A percentile compares a stretch with the other conserved stretches of the same genome.
Conservation (phyloP, 2,113 vertebrate species). For the Acrocephalus kingi region DNA sequence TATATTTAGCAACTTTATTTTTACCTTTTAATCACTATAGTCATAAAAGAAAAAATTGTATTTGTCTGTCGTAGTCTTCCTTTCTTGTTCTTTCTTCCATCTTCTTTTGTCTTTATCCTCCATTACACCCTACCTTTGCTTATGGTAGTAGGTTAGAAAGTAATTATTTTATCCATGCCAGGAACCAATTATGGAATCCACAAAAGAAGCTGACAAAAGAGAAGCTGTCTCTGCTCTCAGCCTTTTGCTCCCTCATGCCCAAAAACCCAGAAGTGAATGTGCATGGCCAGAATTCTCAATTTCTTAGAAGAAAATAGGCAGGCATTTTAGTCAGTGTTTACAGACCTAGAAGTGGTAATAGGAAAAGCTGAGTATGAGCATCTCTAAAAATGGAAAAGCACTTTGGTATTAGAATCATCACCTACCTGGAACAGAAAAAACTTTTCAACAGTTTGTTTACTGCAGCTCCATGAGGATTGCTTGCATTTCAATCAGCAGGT, state of each 20-base stretch:
- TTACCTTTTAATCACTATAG: background rate
- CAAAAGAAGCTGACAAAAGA: conserved; percentile 60
- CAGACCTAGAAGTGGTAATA: conserved; percentile 12
- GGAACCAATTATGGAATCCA: conserved; percentile 47
- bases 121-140: conserved; percentile 20
- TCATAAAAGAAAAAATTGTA: background rate
- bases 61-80: background rate
- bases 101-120: conserved; percentile 14
- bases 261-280: conserved; percentile 15
- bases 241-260: conserved; percentile 34
- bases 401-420: background rate
- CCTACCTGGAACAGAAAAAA: background rate
- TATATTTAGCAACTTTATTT: background rate
- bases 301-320: conserved; percentile 39
- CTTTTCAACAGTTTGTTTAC: background rate
- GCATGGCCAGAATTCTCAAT: conserved; percentile 24
- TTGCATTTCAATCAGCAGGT: background rate
- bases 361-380: conserved; percentile 11
- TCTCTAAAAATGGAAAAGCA: background rate
- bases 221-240: conserved; percentile 33
- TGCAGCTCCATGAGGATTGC: background rate
- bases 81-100: background rate
- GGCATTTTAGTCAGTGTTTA: conserved; percentile 25
- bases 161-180: conserved; percentile 44
- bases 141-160: conserved; percentile 29